These are phyloP conservation scores for Pseudanteris insignis DNA, from an alignment of 2,888 invertebrate genomes.

Conservation along the genomic window DNA sequence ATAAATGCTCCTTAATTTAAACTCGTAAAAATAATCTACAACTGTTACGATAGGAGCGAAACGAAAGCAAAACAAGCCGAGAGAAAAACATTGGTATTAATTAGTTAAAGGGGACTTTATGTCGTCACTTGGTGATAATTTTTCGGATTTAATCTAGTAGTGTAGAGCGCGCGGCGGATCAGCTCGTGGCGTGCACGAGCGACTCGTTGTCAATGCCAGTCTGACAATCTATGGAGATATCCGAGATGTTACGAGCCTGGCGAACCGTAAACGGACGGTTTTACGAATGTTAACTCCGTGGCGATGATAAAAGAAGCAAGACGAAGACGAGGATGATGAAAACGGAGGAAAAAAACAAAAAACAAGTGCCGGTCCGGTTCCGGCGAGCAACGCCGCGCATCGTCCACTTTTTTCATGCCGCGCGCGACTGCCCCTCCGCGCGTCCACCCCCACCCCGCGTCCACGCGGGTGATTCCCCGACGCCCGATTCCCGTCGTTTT, in stretches of 20 bases:
- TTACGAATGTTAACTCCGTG: slow-evolving; percentile 52
- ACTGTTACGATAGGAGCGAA: no score
- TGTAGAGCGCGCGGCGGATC: slow-evolving; percentile 34
- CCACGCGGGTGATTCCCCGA: no score
- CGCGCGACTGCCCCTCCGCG: neutral
- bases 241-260: slow-evolving; percentile 57
- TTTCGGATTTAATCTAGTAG: slow-evolving; percentile 39
- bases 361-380: slow-evolving; percentile 41
- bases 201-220: slow-evolving; percentile 38
- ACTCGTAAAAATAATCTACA: no score
- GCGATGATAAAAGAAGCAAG: no score
- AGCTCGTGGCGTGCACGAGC: slow-evolving; percentile 36
- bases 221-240: slow-evolving; percentile 60
- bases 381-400: slow-evolving; percentile 6
- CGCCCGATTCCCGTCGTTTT: no score
- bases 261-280: slow-evolving; percentile 56
- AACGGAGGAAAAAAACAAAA: no score
- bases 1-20: no score
- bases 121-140: slow-evolving; percentile 27
- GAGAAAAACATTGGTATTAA: slow-evolving; percentile 41
- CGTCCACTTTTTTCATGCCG: neutral
- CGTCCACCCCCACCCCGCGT: no score
- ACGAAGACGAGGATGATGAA: no score
- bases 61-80: neutral
- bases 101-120: slow-evolving; percentile 39